These are phyloP conservation scores for Lepidochrysops patricia DNA, from an alignment of 2,888 invertebrate species.

Conservation along the genomic window DNA sequence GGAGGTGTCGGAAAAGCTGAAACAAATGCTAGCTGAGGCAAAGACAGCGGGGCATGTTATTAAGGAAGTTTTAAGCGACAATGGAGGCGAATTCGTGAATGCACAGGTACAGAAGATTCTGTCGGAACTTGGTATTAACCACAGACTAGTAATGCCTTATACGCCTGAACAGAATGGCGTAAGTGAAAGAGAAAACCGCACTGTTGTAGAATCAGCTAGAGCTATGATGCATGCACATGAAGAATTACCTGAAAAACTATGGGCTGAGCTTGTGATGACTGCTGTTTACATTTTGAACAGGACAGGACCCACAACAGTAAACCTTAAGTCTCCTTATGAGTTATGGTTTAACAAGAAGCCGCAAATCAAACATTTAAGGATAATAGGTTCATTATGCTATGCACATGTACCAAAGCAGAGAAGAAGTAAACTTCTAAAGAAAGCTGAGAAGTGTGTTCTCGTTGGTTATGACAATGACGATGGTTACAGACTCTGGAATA, in stretches of 20 bases:
- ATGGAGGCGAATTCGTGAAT: conserved; percentile 8
- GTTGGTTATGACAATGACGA: conserved; percentile 21
- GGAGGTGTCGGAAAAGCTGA: no score
- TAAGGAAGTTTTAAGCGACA: background rate
- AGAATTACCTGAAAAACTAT: conserved; percentile 14
- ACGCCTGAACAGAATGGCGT: conserved; percentile 6
- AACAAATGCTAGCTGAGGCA: background rate
- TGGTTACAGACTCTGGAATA: conserved; percentile 14
- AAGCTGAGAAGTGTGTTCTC: conserved; percentile 9
- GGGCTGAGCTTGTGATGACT: conserved; percentile 18
- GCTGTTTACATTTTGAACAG: conserved; percentile 23
- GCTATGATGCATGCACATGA: conserved; percentile 3
- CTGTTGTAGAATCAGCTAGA: conserved; percentile 1
- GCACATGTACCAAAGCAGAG: conserved; percentile 21
- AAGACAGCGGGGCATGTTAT: background rate
- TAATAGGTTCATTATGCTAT: conserved; percentile 9
- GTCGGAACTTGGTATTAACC: background rate
- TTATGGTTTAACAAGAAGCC: conserved; percentile 25
- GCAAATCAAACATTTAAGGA: background rate
- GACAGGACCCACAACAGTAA: conserved; percentile 23
- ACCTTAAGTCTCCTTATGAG: conserved; percentile 30
- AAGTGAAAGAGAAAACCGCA: conserved; percentile 7
- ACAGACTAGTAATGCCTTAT: background rate
- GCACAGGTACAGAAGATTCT: background rate
- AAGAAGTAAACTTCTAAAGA: conserved; percentile 19